phyloP scores from a whole-genome alignment of 2,113 vertebrate genomes.

The Toxostoma redivivum region DNA sequence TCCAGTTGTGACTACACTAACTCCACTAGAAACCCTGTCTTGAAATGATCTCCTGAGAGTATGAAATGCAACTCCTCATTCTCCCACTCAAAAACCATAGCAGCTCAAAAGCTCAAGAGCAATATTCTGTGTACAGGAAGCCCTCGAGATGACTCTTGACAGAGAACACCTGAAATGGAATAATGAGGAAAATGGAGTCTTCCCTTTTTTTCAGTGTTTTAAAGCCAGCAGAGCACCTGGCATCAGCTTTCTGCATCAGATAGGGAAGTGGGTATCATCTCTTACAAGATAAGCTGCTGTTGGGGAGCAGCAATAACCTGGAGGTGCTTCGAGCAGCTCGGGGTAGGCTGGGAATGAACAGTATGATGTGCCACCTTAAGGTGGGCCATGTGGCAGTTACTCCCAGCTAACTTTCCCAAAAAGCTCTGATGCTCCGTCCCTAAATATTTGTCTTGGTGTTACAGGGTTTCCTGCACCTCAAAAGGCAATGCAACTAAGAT shows the following conservation, averaged over 20 bases:
- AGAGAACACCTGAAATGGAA: background rate
- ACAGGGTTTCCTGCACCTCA: background rate
- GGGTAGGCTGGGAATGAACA: background rate
- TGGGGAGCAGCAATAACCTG: background rate
- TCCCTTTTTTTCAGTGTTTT: background rate
- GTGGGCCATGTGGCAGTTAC: background rate
- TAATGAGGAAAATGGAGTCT: background rate
- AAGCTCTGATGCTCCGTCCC: background rate
- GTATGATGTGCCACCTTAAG: background rate
- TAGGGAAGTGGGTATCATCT: background rate
- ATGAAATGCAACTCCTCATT: background rate
- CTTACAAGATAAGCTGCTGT: background rate
- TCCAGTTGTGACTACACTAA: background rate
- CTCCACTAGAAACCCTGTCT: background rate
- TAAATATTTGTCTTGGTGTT: background rate
- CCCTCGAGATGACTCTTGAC: background rate
- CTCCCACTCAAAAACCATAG: background rate
- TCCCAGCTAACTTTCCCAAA: background rate
- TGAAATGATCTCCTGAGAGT: background rate
- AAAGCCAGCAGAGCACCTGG: background rate
- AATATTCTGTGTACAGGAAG: background rate
- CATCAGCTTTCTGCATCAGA: background rate
- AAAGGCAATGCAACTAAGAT: background rate
- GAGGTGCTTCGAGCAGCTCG: accelerated
- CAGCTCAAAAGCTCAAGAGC: background rate